A percentile compares a stretch with the other conserved stretches of the same genome.
These are phyloP conservation scores for Novumbra hubbsi DNA, from an alignment of 2,797 vertebrate genomes.

Conservation along the genomic window DNA sequence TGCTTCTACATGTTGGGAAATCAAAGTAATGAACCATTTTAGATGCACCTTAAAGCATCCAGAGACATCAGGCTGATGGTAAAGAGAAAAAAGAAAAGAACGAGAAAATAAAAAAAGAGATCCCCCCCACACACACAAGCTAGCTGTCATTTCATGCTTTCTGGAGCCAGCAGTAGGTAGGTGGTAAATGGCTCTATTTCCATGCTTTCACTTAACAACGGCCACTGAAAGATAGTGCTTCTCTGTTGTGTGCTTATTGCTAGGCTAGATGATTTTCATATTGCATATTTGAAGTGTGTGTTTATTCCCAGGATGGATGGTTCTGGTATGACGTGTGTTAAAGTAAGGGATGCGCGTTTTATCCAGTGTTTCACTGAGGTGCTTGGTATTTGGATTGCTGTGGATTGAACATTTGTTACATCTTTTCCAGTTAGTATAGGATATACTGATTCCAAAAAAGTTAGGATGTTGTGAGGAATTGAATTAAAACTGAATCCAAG, in stretches of 20 bases:
- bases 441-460: too few relatives aligned
- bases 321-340: too few relatives aligned
- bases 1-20: slow-evolving; percentile 48
- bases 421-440: slow-evolving; percentile 28
- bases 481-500: too few relatives aligned
- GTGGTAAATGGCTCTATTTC: slow-evolving; percentile 73
- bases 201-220: slow-evolving; percentile 64
- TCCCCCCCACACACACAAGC: slow-evolving; percentile 34
- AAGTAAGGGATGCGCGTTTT: slow-evolving; percentile 30
- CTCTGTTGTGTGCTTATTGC: slow-evolving; percentile 67
- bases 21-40: slow-evolving; percentile 56
- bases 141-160: slow-evolving; percentile 76
- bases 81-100: slow-evolving; percentile 56
- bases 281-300: slow-evolving; percentile 28
- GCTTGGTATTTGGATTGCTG: not conserved
- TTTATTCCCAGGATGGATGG: too few relatives aligned
- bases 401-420: too few relatives aligned
- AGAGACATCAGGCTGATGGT: slow-evolving; percentile 55
- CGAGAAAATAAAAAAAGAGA: slow-evolving; percentile 4
- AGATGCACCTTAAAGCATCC: slow-evolving; percentile 55
- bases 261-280: slow-evolving; percentile 55
- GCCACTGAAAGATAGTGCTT: slow-evolving; percentile 55
- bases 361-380: slow-evolving; percentile 4
- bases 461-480: too few relatives aligned
- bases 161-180: slow-evolving; percentile 63